These are phyloP conservation scores for Halcyon chelicuti DNA, from an alignment of 2,797 vertebrate genomes.

Conservation along the genomic window DNA sequence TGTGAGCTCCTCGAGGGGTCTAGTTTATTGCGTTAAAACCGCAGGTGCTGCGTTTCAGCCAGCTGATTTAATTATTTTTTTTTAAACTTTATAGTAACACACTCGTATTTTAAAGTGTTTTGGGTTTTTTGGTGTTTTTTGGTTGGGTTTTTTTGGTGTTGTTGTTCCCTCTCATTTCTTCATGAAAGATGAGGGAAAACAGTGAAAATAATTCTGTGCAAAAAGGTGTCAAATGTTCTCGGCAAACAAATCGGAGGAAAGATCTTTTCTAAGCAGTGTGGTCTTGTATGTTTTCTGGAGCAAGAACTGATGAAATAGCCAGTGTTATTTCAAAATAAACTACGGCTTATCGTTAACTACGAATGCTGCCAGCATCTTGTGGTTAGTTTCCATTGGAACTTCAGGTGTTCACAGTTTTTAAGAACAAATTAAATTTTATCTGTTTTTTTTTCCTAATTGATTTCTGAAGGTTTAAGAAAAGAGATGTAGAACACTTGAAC, in stretches of 20 bases:
- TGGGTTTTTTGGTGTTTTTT: too few species aligned
- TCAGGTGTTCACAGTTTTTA: background rate
- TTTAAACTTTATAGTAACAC: background rate
- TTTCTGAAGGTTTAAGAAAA: background rate
- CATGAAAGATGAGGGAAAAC: accelerated
- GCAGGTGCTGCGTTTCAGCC: background rate
- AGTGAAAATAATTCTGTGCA: background rate
- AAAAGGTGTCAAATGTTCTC: background rate
- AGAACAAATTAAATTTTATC: background rate
- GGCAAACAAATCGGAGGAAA: background rate
- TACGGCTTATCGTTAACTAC: background rate
- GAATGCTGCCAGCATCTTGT: background rate
- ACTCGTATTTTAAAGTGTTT: background rate
- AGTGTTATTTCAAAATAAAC: background rate
- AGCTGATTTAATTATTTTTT: background rate
- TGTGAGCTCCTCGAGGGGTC: background rate
- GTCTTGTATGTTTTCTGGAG: background rate
- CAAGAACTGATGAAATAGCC: background rate
- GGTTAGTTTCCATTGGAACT: background rate
- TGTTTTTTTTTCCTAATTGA: background rate
- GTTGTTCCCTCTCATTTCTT: accelerated
- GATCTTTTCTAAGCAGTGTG: background rate
- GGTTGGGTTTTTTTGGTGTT: too few species aligned
- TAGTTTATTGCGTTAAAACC: background rate
- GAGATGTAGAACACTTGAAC: background rate